Evolutionary conservation across 1,140 invertebrate genomes (phyloP).

Genomic region (Drosophila neocordata): DNA sequence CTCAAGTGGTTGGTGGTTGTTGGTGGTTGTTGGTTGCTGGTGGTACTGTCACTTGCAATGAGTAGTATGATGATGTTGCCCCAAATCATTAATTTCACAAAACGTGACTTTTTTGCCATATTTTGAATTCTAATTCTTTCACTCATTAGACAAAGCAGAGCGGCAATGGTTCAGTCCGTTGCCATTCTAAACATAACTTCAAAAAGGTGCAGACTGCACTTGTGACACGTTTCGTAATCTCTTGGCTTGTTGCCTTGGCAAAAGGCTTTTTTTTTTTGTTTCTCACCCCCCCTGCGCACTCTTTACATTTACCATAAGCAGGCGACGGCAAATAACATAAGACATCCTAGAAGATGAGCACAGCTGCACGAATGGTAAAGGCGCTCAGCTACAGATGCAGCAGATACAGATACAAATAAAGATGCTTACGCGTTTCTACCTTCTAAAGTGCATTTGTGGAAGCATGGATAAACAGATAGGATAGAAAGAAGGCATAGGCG

Average conservation of each 20-base stretch:
- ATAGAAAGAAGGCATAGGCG: neutral
- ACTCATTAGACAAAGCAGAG: constrained; percentile 59
- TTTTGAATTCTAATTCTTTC: constrained; percentile 74
- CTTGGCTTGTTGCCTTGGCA: constrained; percentile 43
- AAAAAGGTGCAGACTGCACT: constrained; percentile 80
- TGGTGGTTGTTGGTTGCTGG: neutral
- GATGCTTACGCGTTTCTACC: constrained; percentile 63
- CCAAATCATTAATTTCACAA: constrained; percentile 78
- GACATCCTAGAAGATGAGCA: constrained; percentile 41
- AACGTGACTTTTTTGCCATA: constrained; percentile 80
- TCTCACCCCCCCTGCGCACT: too few species aligned
- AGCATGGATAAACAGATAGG: constrained; percentile 2
- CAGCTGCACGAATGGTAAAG: constrained; percentile 5
- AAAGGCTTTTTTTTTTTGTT: constrained; percentile 47
- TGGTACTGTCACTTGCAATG: constrained; percentile 53
- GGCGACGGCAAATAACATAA: constrained; percentile 36
- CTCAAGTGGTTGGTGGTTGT: constrained; percentile 31
- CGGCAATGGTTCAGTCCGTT: constrained; percentile 37
- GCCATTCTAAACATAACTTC: constrained; percentile 78
- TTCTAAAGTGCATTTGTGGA: constrained; percentile 55
- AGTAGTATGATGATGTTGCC: constrained; percentile 53
- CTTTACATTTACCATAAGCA: constrained; percentile 64
- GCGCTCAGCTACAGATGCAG: constrained; percentile 20
- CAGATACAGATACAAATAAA: constrained; percentile 52
- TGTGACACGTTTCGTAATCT: constrained; percentile 80